Conservation (phyloP, 2,113 vertebrate species). For the Burhinus oedicnemus region DNA sequence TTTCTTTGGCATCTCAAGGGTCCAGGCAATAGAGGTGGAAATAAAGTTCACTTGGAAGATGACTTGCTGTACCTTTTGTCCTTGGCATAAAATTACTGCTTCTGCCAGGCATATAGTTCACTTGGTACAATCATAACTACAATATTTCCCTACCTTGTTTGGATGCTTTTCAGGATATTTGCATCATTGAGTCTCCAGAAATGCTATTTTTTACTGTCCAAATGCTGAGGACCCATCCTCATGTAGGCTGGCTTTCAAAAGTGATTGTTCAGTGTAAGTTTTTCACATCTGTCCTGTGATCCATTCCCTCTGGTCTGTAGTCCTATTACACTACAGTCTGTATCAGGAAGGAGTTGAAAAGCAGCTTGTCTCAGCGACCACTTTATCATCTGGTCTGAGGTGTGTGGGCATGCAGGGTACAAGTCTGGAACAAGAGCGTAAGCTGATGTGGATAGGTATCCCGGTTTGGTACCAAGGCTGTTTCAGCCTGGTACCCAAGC, state of each 20-base stretch:
- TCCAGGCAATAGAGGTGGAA: not conserved
- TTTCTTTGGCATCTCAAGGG: not conserved
- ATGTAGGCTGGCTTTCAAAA: not conserved
- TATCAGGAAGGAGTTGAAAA: not conserved
- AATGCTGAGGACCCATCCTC: not conserved
- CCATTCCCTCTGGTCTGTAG: not conserved
- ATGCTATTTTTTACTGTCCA: not conserved
- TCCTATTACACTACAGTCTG: not conserved
- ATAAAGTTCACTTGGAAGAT: not conserved
- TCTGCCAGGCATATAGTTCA: not conserved
- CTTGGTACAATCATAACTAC: not conserved
- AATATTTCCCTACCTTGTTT: not conserved
- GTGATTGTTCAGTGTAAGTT: not conserved
- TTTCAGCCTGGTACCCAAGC: not conserved
- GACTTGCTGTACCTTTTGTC: not conserved
- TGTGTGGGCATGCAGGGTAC: not conserved
- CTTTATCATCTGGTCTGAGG: not conserved
- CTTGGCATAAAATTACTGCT: not conserved
- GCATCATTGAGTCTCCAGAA: not conserved
- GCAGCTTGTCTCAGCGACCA: not conserved
- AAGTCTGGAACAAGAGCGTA: not conserved
- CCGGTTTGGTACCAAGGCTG: not conserved
- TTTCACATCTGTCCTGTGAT: not conserved
- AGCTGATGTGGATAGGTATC: not conserved
- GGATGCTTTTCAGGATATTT: not conserved